Evolutionary conservation across 2,113 vertebrate genomes (phyloP).

Genomic region (Callorhinus ursinus): DNA sequence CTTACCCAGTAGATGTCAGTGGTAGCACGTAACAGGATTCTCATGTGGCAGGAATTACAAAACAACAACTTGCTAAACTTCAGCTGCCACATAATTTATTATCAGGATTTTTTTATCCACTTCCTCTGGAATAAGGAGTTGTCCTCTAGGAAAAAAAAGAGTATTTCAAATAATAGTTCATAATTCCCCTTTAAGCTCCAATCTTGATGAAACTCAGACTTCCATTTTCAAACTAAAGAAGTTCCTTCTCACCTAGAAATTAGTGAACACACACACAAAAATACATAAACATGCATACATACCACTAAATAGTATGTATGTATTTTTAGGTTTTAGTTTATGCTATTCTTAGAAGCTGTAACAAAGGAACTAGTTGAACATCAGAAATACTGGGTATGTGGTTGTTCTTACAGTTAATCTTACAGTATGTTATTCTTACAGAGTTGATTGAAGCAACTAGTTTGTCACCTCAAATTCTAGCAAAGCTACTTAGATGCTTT

Average conservation of each 20-base stretch:
- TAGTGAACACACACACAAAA: not conserved
- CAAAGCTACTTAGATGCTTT: not conserved
- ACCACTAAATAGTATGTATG: accelerated
- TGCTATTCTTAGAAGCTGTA: not conserved
- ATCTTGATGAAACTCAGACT: not conserved
- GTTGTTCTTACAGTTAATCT: not conserved
- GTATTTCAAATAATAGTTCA: not conserved
- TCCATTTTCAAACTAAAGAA: not conserved
- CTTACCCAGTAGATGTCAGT: not conserved
- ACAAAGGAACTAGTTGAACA: not conserved
- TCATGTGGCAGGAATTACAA: not conserved
- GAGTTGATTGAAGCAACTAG: not conserved
- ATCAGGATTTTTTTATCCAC: not conserved
- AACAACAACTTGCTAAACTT: not conserved
- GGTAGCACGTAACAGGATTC: not conserved
- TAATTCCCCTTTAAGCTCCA: not conserved
- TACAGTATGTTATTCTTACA: not conserved
- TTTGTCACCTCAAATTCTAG: not conserved
- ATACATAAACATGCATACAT: not conserved
- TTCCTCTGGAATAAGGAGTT: not conserved
- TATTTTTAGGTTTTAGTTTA: not conserved
- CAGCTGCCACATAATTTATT: not conserved
- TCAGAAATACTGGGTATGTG: not conserved
- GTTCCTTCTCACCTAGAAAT: not conserved
- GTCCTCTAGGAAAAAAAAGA: not conserved